Percentiles rank a stretch among this genome's conserved stretches.
These are phyloP conservation scores for Stictocephala bisonia DNA, from an alignment of 2,888 invertebrate species.

Conservation along the genomic window DNA sequence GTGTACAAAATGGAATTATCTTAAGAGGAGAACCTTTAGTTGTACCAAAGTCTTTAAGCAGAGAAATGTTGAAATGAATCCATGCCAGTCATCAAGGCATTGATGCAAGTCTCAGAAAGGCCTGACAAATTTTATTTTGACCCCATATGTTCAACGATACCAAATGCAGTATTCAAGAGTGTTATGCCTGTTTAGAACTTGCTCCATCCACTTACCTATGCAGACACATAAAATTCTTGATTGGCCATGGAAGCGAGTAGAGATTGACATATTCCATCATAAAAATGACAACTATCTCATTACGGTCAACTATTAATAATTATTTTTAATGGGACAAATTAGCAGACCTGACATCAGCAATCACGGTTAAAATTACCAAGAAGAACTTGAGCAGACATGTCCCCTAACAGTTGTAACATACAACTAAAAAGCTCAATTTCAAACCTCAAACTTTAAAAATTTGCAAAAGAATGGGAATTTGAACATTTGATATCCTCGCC, in stretches of 20 bases:
- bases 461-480: constrained; percentile 54
- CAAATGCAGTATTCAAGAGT: background rate
- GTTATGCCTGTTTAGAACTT: background rate
- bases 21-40: background rate
- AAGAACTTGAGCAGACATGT: background rate
- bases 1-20: background rate
- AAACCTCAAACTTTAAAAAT: background rate
- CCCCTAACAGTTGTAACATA: background rate
- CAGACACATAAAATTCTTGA: background rate
- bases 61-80: background rate
- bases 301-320: background rate
- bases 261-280: background rate
- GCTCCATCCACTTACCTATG: background rate
- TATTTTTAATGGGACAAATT: too few relatives aligned
- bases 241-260: background rate
- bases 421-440: background rate
- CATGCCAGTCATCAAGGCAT: too few relatives aligned
- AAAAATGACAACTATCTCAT: background rate
- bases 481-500: constrained; percentile 54
- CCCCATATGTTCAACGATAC: background rate
- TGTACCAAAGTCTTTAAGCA: background rate
- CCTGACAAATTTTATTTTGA: background rate
- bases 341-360: background rate
- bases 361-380: background rate
- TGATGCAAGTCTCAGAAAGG: background rate